Evolutionary conservation across 2,797 vertebrate genomes (phyloP).

Genomic region (Phoeniculus purpureus): DNA sequence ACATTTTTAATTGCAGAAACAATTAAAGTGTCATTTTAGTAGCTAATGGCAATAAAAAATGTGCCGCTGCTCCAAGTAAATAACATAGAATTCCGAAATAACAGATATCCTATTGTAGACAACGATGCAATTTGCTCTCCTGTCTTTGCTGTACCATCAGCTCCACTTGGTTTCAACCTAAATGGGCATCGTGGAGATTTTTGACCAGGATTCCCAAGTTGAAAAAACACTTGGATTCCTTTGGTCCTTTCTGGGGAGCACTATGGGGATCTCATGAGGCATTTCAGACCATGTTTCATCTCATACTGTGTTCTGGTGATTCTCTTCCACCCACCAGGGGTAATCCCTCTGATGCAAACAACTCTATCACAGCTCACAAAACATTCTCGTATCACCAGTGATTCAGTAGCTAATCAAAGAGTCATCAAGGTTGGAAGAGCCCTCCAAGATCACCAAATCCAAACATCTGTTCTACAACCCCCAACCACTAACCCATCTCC

Average conservation of each 20-base stretch:
- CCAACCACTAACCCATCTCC: too few species aligned
- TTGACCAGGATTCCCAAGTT: background rate
- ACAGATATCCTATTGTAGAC: background rate
- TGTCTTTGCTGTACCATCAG: background rate
- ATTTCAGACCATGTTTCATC: background rate
- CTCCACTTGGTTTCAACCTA: background rate
- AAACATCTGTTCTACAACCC: too few species aligned
- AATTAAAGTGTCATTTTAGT: slow-evolving; percentile 61
- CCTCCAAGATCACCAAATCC: too few species aligned
- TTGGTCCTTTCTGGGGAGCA: background rate
- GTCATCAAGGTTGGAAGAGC: too few species aligned
- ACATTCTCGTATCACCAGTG: fast-evolving
- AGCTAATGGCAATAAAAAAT: slow-evolving; percentile 53
- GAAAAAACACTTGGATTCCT: background rate
- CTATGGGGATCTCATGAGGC: background rate
- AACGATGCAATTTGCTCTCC: background rate
- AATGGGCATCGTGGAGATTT: background rate
- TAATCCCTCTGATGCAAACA: fast-evolving
- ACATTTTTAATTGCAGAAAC: slow-evolving; percentile 55
- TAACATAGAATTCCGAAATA: slow-evolving; percentile 28
- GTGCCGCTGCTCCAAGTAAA: background rate
- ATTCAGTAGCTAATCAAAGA: background rate
- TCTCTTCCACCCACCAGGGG: background rate
- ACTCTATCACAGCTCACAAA: background rate
- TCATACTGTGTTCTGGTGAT: background rate